These are phyloP conservation scores for Thaumatotibia leucotreta DNA, from an alignment of 1,140 invertebrate genomes.

Conservation along the genomic window DNA sequence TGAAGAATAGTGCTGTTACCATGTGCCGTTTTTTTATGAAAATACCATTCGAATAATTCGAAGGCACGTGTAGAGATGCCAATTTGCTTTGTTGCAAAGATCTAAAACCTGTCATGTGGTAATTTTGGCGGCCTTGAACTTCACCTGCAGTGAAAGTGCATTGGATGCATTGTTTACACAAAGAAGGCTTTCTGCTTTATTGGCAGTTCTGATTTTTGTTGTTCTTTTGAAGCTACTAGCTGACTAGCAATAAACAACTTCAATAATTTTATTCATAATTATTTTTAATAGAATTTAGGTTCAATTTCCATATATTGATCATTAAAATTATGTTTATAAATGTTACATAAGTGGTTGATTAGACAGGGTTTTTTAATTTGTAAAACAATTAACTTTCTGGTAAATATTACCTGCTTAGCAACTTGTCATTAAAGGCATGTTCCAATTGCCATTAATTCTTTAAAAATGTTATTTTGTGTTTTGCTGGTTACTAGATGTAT, in stretches of 20 bases:
- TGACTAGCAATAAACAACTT: too few relatives aligned
- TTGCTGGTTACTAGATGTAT: too few relatives aligned
- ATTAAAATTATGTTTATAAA: neutral
- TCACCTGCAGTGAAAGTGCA: slow-evolving; percentile 20
- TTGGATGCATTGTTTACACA: slow-evolving; percentile 3
- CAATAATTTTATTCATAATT: too few relatives aligned
- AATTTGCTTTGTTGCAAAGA: neutral
- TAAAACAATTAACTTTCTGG: too few relatives aligned
- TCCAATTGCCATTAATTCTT: too few relatives aligned
- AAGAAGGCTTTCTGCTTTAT: neutral
- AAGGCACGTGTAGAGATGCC: neutral
- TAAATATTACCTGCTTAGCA: too few relatives aligned
- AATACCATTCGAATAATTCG: neutral
- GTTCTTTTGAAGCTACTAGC: too few relatives aligned
- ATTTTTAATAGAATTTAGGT: too few relatives aligned
- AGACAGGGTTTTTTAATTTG: neutral
- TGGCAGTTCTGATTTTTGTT: neutral
- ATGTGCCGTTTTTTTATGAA: slow-evolving; percentile 28
- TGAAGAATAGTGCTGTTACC: slow-evolving; percentile 21
- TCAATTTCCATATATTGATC: neutral
- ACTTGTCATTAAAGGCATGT: too few relatives aligned
- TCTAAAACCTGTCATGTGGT: neutral
- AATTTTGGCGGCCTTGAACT: slow-evolving; percentile 36
- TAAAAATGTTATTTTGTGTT: too few relatives aligned
- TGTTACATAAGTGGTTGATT: neutral